Conservation (phyloP, 2,113 vertebrate species). For the Peucedramus taeniatus region DNA sequence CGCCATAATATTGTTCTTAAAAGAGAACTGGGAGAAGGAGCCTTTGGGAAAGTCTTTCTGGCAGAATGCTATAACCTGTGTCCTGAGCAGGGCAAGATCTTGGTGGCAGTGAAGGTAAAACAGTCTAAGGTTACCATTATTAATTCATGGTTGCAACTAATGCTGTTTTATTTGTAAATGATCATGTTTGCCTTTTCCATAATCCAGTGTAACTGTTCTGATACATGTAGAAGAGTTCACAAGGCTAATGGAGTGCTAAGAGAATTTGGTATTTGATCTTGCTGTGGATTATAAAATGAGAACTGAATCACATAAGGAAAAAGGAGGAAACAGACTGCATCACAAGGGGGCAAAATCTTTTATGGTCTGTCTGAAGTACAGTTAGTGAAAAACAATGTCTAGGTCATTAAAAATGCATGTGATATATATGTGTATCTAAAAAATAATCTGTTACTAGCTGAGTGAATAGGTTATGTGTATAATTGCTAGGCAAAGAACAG, state of each 20-base stretch:
- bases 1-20: slow-evolving; percentile 97
- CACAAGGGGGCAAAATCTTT: neutral
- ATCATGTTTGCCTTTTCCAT: neutral
- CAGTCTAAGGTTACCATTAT: neutral
- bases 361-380: slow-evolving; percentile 53
- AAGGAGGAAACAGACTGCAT: neutral
- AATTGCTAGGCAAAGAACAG: neutral
- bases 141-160: neutral
- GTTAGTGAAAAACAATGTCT: slow-evolving; percentile 54
- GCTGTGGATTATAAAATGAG: neutral
- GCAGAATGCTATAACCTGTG: slow-evolving; percentile 97
- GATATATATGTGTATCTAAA: neutral
- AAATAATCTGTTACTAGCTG: neutral
- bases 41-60: slow-evolving; percentile 97
- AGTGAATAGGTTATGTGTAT: neutral
- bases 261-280: neutral
- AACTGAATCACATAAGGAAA: neutral
- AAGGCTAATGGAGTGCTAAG: neutral
- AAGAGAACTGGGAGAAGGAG: slow-evolving; percentile 96
- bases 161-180: slow-evolving; percentile 9
- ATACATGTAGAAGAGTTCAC: neutral
- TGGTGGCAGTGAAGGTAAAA: slow-evolving; percentile 98
- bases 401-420: slow-evolving; percentile 71
- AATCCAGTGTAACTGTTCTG: neutral
- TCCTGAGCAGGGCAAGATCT: slow-evolving; percentile 93